Evolutionary conservation across 2,113 vertebrate species (phyloP).

Genomic region (Amphiprion percula): DNA sequence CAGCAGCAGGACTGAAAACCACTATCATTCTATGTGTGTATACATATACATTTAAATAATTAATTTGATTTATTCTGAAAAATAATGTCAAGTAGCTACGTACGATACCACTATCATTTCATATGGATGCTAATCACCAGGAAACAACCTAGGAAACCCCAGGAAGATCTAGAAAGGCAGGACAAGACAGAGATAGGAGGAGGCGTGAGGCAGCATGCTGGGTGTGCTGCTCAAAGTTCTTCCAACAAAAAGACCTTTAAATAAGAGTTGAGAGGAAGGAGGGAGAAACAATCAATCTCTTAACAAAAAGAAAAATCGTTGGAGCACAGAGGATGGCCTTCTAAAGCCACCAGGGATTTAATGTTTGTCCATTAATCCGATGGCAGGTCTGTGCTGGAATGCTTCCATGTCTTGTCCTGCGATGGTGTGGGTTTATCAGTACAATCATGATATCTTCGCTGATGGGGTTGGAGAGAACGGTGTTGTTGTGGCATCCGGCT

Average conservation of each 20-base stretch:
- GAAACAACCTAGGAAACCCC: constrained; percentile 82
- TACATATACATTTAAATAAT: constrained; percentile 81
- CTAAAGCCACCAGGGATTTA: constrained; percentile 45
- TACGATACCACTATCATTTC: constrained; percentile 82
- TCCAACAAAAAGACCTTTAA: constrained; percentile 54
- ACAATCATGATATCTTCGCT: constrained; percentile 72
- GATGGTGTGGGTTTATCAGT: constrained; percentile 49
- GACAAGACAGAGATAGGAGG: constrained; percentile 63
- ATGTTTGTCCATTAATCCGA: constrained; percentile 57
- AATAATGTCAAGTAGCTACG: constrained; percentile 81
- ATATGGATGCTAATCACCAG: constrained; percentile 80
- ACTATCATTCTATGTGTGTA: constrained; percentile 63
- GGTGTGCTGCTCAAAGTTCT: constrained; percentile 66
- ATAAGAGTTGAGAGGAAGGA: constrained; percentile 25
- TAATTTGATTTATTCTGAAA: constrained; percentile 75
- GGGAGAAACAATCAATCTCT: constrained; percentile 32
- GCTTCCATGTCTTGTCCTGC: constrained; percentile 66
- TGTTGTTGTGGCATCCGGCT: constrained; percentile 65
- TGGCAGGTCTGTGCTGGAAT: constrained; percentile 55
- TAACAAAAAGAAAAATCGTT: constrained; percentile 15
- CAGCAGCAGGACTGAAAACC: constrained; percentile 76
- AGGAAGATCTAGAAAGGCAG: constrained; percentile 78
- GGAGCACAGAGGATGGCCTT: constrained; percentile 44
- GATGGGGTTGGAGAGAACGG: constrained; percentile 57
- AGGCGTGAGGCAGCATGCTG: constrained; percentile 70